Base-by-base conservation (phyloP, 2,113 vertebrate genomes). In the Melanocharis versteri region DNA sequence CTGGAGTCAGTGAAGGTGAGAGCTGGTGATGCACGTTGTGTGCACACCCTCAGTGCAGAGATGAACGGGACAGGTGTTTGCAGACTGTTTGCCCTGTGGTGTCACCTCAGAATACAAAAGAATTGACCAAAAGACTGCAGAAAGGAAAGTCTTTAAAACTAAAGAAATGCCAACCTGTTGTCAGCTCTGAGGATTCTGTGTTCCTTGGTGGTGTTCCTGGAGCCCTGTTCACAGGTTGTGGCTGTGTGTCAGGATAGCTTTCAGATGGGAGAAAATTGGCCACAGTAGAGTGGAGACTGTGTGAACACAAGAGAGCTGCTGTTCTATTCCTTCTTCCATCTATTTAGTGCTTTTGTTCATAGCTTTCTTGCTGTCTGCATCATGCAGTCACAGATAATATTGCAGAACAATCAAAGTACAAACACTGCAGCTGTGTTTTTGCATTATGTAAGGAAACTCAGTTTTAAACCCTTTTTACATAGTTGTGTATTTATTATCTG, bases 1-100 rank as follows among this genome's bases (percentile, higher is more conserved):
- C 98, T 99, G 65, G 99, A 99, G 61, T 96, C 85, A 40, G 96
- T 99, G 71, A 99, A 99, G 99, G 99, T 99, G 96, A 92, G 80
- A 83, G 60, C 44, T 62, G 71, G 1, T 51, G 72, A 3, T 50
- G 27, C 24, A 6, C 11, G 0, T 1, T 14, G 33, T 24, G 31
- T 45, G 35, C 45, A 4, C 11, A 5, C 57, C 42, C 45, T 2
- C 19, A 73, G 58, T 3, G 7, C 37, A n/a, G 45, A 45, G 24
- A 7, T 23, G 37, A 53, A 8, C 2, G 5, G 53, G 44, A 30
- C 4, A 7, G 15, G 11, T 7, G 9, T 7, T 39, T 68, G 58
- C 60, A 70, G n/a, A 3, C 71, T 75, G n/a, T n/a, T 26, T 44
- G 65, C 50, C 27, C 20, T 20, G 16, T 5, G 50, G 3, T 11